Evolutionary conservation across 2,888 invertebrate genomes (phyloP).

Genomic region (Maniola hyperantus): DNA sequence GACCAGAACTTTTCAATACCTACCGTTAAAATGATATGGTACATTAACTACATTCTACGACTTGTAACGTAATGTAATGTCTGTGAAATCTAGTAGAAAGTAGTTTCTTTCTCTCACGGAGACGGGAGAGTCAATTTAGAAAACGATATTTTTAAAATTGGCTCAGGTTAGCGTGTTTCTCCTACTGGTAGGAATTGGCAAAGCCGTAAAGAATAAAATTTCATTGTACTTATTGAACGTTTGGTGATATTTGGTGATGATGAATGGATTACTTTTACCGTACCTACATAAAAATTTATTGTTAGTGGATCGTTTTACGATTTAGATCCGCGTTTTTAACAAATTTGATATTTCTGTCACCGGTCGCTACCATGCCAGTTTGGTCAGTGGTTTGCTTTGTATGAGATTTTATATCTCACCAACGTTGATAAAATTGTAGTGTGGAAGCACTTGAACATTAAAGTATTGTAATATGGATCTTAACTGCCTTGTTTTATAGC

Average conservation of each 20-base stretch:
- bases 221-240: no score
- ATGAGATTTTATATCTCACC: no score
- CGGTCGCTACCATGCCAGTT: no score
- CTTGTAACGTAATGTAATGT: constrained; percentile 10
- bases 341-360: no score
- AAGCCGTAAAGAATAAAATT: not conserved
- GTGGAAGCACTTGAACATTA: no score
- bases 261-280: not conserved
- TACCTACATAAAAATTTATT: no score
- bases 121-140: constrained; percentile 7
- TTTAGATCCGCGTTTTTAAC: no score
- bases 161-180: not conserved
- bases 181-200: not conserved
- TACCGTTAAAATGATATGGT: constrained; percentile 7
- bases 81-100: constrained; percentile 7
- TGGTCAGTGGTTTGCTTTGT: no score
- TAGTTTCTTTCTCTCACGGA: not conserved
- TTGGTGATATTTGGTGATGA: not conserved
- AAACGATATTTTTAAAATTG: constrained; percentile 10
- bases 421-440: no score
- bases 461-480: no score
- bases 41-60: constrained; percentile 12
- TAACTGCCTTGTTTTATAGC: no score
- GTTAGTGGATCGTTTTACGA: no score
- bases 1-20: not conserved